Conservation (phyloP, 2,888 invertebrate species). For the Crossocerus cetratus region DNA sequence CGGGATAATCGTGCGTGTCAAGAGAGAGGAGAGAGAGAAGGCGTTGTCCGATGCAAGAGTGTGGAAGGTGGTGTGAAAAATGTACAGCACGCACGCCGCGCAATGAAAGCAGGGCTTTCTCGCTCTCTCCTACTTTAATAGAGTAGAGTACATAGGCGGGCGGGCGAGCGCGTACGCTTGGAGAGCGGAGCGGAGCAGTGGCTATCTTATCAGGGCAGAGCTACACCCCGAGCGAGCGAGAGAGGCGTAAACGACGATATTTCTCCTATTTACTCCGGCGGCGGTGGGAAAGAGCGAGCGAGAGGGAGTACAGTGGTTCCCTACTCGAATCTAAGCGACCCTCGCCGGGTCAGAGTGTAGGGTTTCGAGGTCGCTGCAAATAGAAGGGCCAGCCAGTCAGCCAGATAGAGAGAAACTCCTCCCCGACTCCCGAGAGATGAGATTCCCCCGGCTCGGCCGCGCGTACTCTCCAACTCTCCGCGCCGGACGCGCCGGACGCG, state of each 20-base stretch:
- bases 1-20: constrained; percentile 8
- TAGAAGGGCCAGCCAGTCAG: constrained; percentile 39
- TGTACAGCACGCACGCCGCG: constrained; percentile 14
- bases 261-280: constrained; percentile 50
- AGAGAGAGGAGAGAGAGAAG: no score
- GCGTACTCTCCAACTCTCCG: constrained; percentile 12
- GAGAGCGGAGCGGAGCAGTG: constrained; percentile 37
- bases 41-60: constrained; percentile 3
- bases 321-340: constrained; percentile 25
- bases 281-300: no score
- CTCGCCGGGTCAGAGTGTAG: constrained; percentile 34
- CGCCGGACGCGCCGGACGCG: constrained; percentile 21
- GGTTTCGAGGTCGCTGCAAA: constrained; percentile 45
- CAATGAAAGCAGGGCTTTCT: constrained; percentile 38
- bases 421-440: constrained; percentile 2
- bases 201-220: constrained; percentile 63
- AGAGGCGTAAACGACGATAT: constrained; percentile 66
- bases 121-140: constrained; percentile 44
- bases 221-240: constrained; percentile 54
- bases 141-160: neutral
- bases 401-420: constrained; percentile 21
- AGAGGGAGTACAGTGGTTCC: constrained; percentile 43
- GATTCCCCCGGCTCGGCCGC: constrained; percentile 32
- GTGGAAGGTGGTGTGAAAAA: constrained; percentile 27
- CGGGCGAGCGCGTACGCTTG: neutral